phyloP scores from a whole-genome alignment of 2,888 invertebrate genomes.

The Metacarcinus magister region DNA sequence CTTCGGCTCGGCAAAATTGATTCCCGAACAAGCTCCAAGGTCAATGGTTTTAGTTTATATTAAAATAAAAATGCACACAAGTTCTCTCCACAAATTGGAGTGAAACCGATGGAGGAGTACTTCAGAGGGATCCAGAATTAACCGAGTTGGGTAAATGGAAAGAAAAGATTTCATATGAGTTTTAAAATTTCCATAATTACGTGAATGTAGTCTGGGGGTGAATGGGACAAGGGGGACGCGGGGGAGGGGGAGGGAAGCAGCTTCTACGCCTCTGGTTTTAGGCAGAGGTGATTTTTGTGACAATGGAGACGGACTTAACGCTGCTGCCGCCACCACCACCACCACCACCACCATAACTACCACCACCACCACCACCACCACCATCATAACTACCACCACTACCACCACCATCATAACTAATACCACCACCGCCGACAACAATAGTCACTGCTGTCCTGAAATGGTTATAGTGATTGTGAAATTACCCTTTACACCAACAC shows the following conservation, averaged over 20 bases:
- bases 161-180: not conserved
- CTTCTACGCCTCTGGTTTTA: not conserved
- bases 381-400: not conserved
- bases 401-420: not conserved
- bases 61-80: not conserved
- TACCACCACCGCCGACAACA: not conserved
- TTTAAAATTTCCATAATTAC: conserved; percentile 23
- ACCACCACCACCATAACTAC: not conserved
- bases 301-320: not conserved
- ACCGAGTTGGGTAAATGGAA: conserved; percentile 21
- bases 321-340: not conserved
- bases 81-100: not conserved
- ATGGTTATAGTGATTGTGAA: too few species aligned
- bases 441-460: too few species aligned
- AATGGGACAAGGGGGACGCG: not conserved
- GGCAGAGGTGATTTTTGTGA: not conserved
- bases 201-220: not conserved
- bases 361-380: not conserved
- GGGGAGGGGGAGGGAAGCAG: not conserved
- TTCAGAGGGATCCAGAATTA: conserved; percentile 16
- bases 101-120: conserved; percentile 35
- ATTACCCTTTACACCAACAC: too few species aligned
- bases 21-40: conserved; percentile 30
- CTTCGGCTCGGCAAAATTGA: not conserved
- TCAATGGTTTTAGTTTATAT: conserved; percentile 31